Base-by-base conservation (phyloP, 2,113 vertebrate genomes). In the Chunga burmeisteri region DNA sequence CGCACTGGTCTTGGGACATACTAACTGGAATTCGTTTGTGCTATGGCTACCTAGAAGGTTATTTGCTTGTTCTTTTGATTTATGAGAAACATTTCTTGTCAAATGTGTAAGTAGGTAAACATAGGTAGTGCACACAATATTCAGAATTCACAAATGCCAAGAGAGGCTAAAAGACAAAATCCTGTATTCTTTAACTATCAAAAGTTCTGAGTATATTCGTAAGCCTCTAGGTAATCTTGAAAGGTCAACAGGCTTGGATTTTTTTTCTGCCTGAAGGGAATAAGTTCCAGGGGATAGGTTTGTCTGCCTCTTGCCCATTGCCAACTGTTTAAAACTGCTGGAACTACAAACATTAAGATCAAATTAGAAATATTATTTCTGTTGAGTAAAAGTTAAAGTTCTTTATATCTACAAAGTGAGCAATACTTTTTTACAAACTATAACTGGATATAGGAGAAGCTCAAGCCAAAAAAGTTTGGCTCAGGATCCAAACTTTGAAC, bases 91-190 rank as follows among this genome's bases (percentile, higher is more conserved):
- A 29, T 83, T 94, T 93, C 47, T 71, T 63, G 58, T 44, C 92
- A 92, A 81, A 71, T 4, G 9, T 42, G 42, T 52, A 90, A 79
- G 88, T 83, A 59, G 40, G 82, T 56, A 95, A 95, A 90, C 59
- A 53, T 55, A 81, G 90, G 83, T 38, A 61, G 25, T 53, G 27
- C 55, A 88, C 47, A 93, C 44, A 56, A 61, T 86, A 93, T 91
- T 95, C 88, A 90, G 59, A 92, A 96, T 86, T 92, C 79, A 96
- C 40, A 96, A 96, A 95, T 92, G 79, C 95, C 90, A 95, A 72
- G 85, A 82, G 50, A 92, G 36, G 63, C 90, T 95, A 81, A 88
- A 83, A 93, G 88, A 94, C 63, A 93, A 96, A 97, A 94, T 94
- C 87, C 75, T 58, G 6, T 93, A 50, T 83, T 88, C 82, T 92